Evolutionary conservation across 2,113 vertebrate genomes (phyloP).

Genomic region (Perca fluviatilis): DNA sequence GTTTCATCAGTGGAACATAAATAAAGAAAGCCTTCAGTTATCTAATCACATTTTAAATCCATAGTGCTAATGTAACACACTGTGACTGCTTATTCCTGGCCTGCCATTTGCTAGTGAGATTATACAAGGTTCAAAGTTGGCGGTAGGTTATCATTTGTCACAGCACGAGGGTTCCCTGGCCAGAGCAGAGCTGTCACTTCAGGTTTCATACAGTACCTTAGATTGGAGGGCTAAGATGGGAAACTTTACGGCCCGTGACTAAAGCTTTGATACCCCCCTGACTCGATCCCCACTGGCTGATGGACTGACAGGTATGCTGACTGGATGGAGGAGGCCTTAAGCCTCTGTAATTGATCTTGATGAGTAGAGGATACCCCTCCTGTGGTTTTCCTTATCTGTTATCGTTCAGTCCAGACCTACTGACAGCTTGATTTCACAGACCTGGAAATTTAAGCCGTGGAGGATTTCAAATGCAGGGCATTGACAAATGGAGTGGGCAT

Average conservation of each 20-base stretch:
- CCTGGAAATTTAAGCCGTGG: conserved; percentile 63
- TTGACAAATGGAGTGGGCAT: conserved; percentile 65
- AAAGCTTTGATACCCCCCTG: conserved; percentile 69
- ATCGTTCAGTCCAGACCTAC: conserved; percentile 64
- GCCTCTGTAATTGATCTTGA: conserved; percentile 77
- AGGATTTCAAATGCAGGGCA: conserved; percentile 65
- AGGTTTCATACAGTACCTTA: conserved; percentile 57
- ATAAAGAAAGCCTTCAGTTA: conserved; percentile 30
- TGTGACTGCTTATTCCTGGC: conserved; percentile 37
- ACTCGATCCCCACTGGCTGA: conserved; percentile 53
- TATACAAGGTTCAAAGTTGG: conserved; percentile 58
- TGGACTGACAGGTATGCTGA: conserved; percentile 56
- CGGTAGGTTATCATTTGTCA: conserved; percentile 69
- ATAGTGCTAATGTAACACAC: conserved; percentile 28
- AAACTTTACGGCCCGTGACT: conserved; percentile 65
- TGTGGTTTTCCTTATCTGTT: conserved; percentile 64
- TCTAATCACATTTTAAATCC: conserved; percentile 50
- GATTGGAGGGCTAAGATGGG: conserved; percentile 51
- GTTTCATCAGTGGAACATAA: conserved; percentile 42
- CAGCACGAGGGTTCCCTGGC: conserved; percentile 46
- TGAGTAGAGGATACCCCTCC: conserved; percentile 64
- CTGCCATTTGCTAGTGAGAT: conserved; percentile 48
- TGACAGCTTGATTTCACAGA: conserved; percentile 76
- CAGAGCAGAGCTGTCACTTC: conserved; percentile 56
- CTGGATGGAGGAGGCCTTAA: conserved; percentile 46